Base-by-base conservation (phyloP, 2,888 invertebrate genomes). In the Pilophorus perplexus region DNA sequence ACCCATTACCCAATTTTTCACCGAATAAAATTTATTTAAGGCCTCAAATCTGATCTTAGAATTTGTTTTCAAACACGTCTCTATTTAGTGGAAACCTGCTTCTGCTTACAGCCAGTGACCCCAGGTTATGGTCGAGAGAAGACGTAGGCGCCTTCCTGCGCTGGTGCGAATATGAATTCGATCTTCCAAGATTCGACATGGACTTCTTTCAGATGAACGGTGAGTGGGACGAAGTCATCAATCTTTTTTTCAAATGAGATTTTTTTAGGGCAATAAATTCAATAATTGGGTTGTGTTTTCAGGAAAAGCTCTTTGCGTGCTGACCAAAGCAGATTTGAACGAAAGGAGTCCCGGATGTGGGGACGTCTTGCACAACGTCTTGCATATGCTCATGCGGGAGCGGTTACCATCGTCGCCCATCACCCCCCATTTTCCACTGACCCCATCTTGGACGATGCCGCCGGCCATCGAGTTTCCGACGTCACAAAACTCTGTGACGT, bases 181-280 rank as follows among this genome's bases (percentile, higher is more conserved):
- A 93, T 78, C 80, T 94, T 72, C 93, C 93, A 60, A 87, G 89
- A 73, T 89, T 95, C 76, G 93, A 93, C 76, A 87, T 90, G 84
- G 93, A 94, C 75, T 86, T 91, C 79, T 95, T 95, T 78, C 92
- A 92, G 80, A 94, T 95, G 93, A 95, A 95, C 78, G 95, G 94
- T 83, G 80, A 82, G 78, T 74, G 42, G 14, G n/a, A n/a, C n/a
- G n/a, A n/a, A n/a, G n/a, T n/a, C n/a, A n/a, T n/a, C n/a, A n/a
- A n/a, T n/a, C n/a, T 22, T 8, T 50, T 16, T 23, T 40, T 46
- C 10, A 20, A 22, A n/a, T 38, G 38, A 38, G 38, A 38, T 3
- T 38, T 6, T n/a, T n/a, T n/a, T n/a, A n/a, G n/a, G n/a, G n/a
- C n/a, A n/a, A n/a, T n/a, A n/a, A n/a, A n/a, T n/a, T n/a, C n/a